Evolutionary conservation across 2,888 invertebrate species (phyloP), one percentile per base, ranked within the genome.

Genomic region (Melanostoma mellinum): DNA sequence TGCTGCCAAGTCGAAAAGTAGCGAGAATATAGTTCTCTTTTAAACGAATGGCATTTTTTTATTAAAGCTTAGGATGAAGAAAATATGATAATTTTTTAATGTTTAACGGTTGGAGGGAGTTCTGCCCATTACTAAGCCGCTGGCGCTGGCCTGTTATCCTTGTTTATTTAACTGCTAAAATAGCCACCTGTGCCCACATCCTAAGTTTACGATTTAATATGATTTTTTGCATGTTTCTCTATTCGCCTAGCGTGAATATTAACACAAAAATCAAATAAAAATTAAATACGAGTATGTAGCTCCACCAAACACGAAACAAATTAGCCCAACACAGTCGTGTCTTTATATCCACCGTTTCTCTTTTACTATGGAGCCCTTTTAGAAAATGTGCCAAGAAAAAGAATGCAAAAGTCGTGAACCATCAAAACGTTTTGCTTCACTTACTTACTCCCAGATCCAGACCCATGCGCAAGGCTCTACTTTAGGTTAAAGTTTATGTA

Each of bases 211-310:
- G 20, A 20, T 20, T 20, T 1, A 20, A 20, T 20, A 20, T 1
- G 20, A 20, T 20, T 20, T 20, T 20, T 20, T 20, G 20, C 20
- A 20, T 20, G 20, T 20, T 20, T 20, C 20, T 20, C 20, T 20
- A 20, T 20, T 20, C 20, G 20, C 1, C 20, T 20, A 20, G 77
- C 77, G 77, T 73, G 82, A 82, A 74, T 63, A 82, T 82, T 78
- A 74, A 55, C 67, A 77, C 68, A 77, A 82, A 82, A 82, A 50
- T 77, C 60, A 58, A 77, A 81, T 81, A 81, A 76, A 81, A 76
- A 63, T 71, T 80, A 60, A 60, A 75, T 40, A n/a, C n/a, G n/a
- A n/a, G n/a, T n/a, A n/a, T n/a, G n/a, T n/a, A 72, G 40, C 67
- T 72, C 50, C 76, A 40, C 56, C 50, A 80, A 69, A 71, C 80